Percentiles rank a stretch among this genome's conserved stretches.
Evolutionary conservation across 2,888 invertebrate species (phyloP).

Genomic region (Lasioglossum calceatum): DNA sequence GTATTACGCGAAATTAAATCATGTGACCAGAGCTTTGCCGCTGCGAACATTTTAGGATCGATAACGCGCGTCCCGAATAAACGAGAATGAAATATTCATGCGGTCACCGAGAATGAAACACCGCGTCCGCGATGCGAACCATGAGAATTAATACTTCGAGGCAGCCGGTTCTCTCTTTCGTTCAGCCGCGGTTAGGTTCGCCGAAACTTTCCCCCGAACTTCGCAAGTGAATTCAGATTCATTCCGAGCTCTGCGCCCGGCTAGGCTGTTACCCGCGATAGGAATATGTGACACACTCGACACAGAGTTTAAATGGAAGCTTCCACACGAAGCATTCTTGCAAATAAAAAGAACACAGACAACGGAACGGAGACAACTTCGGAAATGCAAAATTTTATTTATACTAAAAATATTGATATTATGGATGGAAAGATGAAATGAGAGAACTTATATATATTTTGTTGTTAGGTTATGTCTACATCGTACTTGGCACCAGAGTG

Average conservation of each 20-base stretch:
- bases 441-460: too few species aligned
- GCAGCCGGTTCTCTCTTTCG: background rate
- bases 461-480: too few species aligned
- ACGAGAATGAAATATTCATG: conserved; percentile 37
- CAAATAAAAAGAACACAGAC: background rate
- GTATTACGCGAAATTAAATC: conserved; percentile 59
- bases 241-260: background rate
- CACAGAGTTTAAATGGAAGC: background rate
- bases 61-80: conserved; percentile 30
- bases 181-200: background rate
- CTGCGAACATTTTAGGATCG: conserved; percentile 32
- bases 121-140: conserved; percentile 9
- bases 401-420: background rate
- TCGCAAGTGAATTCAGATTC: conserved; percentile 4
- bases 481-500: too few species aligned
- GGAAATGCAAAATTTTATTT: background rate
- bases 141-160: conserved; percentile 23
- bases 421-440: background rate
- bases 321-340: background rate
- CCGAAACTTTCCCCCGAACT: background rate
- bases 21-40: conserved; percentile 33
- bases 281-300: background rate
- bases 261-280: background rate
- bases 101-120: conserved; percentile 20
- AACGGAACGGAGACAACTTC: background rate